These are phyloP conservation scores for Argynnis bischoffii DNA, from an alignment of 2,888 invertebrate species.

Conservation along the genomic window DNA sequence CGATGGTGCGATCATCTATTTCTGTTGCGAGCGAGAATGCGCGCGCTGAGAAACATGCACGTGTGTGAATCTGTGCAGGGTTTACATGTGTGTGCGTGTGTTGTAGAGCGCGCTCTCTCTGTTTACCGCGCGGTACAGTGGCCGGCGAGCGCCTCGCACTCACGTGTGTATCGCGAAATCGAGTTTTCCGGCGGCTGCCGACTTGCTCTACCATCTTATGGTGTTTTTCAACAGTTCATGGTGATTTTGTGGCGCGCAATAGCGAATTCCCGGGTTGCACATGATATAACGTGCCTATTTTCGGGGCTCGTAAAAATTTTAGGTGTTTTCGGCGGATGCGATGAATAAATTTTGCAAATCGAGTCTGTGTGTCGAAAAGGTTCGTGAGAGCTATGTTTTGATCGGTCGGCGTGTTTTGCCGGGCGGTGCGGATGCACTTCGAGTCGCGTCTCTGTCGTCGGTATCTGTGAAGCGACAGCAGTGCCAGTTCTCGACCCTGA, in stretches of 20 bases:
- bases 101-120: slow-evolving; percentile 73
- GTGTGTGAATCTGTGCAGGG: slow-evolving; percentile 45
- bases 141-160: slow-evolving; percentile 87
- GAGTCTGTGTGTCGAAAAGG: slow-evolving; percentile 78
- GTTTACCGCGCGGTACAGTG: slow-evolving; percentile 81
- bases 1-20: slow-evolving; percentile 74
- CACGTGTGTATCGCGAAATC: slow-evolving; percentile 63
- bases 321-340: slow-evolving; percentile 79
- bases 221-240: slow-evolving; percentile 72
- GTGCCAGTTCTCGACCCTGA: slow-evolving; percentile 43
- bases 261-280: slow-evolving; percentile 55
- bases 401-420: slow-evolving; percentile 74
- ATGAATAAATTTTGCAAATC: slow-evolving; percentile 82
- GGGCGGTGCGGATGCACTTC: slow-evolving; percentile 65
- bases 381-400: slow-evolving; percentile 78
- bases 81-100: slow-evolving; percentile 64
- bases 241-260: slow-evolving; percentile 68
- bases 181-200: slow-evolving; percentile 72
- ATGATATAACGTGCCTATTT: slow-evolving; percentile 57
- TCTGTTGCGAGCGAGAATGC: slow-evolving; percentile 64
- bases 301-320: slow-evolving; percentile 72
- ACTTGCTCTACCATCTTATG: slow-evolving; percentile 63
- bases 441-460: slow-evolving; percentile 55
- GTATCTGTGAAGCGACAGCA: slow-evolving; percentile 61
- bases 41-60: slow-evolving; percentile 58